Base-by-base conservation (phyloP, 2,113 vertebrate genomes). In the Mormoops blainvillei region DNA sequence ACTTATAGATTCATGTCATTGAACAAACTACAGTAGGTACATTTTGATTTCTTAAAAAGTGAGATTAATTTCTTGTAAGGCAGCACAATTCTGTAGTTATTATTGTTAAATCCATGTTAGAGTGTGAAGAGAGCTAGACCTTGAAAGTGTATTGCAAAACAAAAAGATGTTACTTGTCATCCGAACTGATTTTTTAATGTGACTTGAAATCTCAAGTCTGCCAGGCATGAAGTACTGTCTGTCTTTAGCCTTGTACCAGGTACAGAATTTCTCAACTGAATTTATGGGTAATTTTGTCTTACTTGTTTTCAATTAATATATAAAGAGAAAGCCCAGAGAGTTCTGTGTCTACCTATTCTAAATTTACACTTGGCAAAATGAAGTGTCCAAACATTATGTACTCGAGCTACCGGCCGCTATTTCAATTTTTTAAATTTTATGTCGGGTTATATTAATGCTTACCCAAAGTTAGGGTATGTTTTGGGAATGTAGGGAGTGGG, bases 311-410 rank as follows among this genome's bases (percentile, higher is more conserved):
- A 48, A 73, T 70, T 89, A 63, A 89, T 50, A 38, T 26, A 24
- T 48, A 94, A 98, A 87, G 74, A 91, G 56, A 87, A 93, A 94
- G 45, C 31, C n/a, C 65, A 74, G 28, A 81, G 78, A 67, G 50
- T 73, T 90, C 82, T 91, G 24, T 73, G n/a, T 87, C 71, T 84
- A 68, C 22, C 24, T 71, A 26, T 84, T 84, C n/a, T 58, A 83
- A 94, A 3, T 94, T 58, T 84, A 84, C 54, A 76, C 36, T 71
- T 82, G 58, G 76, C 58, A 80, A 89, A 87, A 86, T 56, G 31
- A 91, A 93, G n/a, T 56, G 45, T 33, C 22, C 2, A 1, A 71
- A 76, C 56, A 81, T 81, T 83, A 36, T 50, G 9, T 48, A 78
- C 56, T 83, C 4, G 58, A 41, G 38, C 7, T 52, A 3, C 13